Base-by-base conservation (phyloP, 2,888 invertebrate species). In the Eupithecia subfuscata region DNA sequence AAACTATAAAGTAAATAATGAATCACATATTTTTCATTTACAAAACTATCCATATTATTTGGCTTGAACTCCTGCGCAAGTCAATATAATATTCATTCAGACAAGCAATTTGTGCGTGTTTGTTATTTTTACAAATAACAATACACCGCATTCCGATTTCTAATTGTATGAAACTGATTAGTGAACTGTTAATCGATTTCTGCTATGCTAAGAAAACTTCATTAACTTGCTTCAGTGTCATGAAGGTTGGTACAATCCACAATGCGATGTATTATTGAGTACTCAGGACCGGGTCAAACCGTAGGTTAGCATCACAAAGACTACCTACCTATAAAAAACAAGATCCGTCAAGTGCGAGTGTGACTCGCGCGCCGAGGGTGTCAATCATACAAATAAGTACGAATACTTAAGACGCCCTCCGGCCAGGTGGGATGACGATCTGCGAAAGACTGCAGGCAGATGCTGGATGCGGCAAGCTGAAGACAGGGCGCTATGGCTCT, bases 161-260 rank as follows among this genome's bases (percentile, higher is more conserved):
- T 25, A 60, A 60, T 60, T 60, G 56, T 22, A 56, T 56, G 12
- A 12, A 60, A 60, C 60, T 60, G 56, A 56, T 56, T 56, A 56
- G 3, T 22, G 1, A 25, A 12, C 22, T 22, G 56, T 56, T 56
- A 56, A 56, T 56, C 25, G 14, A 60, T 60, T 60, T 22, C 25
- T 22, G 14, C 6, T 52, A 14, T 25, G 25, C 1, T 60, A 60
- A 25, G 5, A 60, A 56, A 60, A 22, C 12, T 25, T 14, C 60
- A 25, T 60, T 25, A 60, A 60, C 60, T 56, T 56, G 22, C 22
- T 56, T 52, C 52, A n/a, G 52, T n/a, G 52, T 9, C n/a, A n/a
- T 52, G 48, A 48, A 52, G n/a, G n/a, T 52, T n/a, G 8, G 2
- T 37, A 8, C 9, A 52, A n/a, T n/a, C n/a, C n/a, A n/a, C 7